Base-by-base conservation (phyloP, 2,113 vertebrate genomes). In the Upupa epops region DNA sequence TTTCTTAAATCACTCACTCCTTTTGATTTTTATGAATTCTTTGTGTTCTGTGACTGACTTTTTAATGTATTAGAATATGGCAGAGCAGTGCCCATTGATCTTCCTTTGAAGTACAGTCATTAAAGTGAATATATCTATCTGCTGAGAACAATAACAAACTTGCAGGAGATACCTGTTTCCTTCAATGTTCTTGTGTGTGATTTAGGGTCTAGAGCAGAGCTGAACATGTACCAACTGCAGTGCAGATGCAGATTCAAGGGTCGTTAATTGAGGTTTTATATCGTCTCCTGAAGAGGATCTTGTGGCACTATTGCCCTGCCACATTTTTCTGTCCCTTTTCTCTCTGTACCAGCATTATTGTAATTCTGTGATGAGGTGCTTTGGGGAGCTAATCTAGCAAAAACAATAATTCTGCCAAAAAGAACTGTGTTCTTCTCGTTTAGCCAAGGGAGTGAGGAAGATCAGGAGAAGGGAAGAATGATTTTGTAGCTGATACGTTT, bases 401-500 rank as follows among this genome's bases (percentile, higher is more conserved):
- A 78, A 87, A 85, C 49, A 76, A 51, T 64, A 84, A 54, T 82
- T 90, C 49, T 69, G 21, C 28, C 37, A 49, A 64, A 82, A 77
- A 72, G 31, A 85, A 34, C 10, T 26, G 17, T 85, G 31, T 36
- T 85, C 4, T 73, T 86, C 37, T 83, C 29, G 32, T 65, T 89
- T 83, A 89, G 51, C 46, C 51, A 76, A 54, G 28, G 78, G 31
- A 85, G 32, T 40, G 73, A 85, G 74, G 61, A 83, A 77, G 59
- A 49, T 91, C 34, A 58, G 74, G 29, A 89, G 40, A 75, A 89
- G 73, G 91, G 77, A 92, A 71, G 68, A 85, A 83, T 42, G 25
- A 28, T 89, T 91, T 94, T 89, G 13, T 94, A 91, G 73, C 92
- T 89, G 90, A 26, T 42, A 77, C 34, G 13, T 93, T 94, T 86